These are phyloP conservation scores for Phylloscopus collybita DNA, from an alignment of 2,797 vertebrate species.

Conservation along the genomic window DNA sequence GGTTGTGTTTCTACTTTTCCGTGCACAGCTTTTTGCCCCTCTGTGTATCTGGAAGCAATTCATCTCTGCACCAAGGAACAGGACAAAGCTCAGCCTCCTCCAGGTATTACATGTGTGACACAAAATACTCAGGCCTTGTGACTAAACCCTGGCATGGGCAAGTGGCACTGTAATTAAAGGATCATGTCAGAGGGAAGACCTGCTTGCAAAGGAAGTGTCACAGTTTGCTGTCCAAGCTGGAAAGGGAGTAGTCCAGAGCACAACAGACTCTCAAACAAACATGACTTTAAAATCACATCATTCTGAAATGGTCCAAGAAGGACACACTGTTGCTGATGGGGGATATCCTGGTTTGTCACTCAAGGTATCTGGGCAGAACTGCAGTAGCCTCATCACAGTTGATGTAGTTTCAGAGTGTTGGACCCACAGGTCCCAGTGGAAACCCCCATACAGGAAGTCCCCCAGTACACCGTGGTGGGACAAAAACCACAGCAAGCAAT, in stretches of 20 bases:
- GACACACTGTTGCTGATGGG: not conserved
- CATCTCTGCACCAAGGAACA: not conserved
- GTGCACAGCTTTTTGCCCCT: not conserved
- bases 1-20: not conserved
- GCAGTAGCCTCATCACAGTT: not conserved
- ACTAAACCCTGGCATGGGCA: not conserved
- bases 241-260: not conserved
- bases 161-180: not conserved
- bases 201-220: not conserved
- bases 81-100: not conserved
- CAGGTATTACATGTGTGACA: not conserved
- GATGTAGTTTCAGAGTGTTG: fast-evolving
- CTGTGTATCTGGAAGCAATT: fast-evolving
- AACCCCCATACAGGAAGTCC: not conserved
- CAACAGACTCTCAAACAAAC: not conserved
- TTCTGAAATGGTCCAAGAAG: not conserved
- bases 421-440: not conserved
- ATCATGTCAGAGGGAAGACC: not conserved
- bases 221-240: not conserved
- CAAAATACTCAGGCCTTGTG: not conserved
- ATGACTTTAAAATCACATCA: not conserved
- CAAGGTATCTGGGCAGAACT: not conserved
- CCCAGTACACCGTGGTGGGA: not conserved
- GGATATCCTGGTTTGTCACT: not conserved
- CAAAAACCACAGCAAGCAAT: not conserved